Evolutionary conservation across 2,113 vertebrate genomes (phyloP).

Genomic region (Tinamus guttatus): DNA sequence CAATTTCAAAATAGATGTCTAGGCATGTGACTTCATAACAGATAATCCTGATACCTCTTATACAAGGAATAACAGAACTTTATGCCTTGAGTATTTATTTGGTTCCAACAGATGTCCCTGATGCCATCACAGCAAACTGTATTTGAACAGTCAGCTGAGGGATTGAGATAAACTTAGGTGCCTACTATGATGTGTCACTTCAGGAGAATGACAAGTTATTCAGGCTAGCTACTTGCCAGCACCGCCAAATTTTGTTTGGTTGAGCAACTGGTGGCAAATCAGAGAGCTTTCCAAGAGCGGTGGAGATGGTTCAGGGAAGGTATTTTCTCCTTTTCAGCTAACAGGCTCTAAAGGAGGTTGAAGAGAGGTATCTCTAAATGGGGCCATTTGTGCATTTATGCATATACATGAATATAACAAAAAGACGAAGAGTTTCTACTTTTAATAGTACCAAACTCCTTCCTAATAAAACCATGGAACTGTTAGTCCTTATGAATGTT

Average conservation of each 20-base stretch:
- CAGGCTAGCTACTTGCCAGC: neutral
- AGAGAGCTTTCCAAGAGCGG: neutral
- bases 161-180: neutral
- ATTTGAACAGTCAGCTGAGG: neutral
- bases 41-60: neutral
- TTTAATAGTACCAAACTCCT: neutral
- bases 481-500: neutral
- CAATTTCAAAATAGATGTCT: neutral
- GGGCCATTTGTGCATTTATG: neutral
- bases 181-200: neutral
- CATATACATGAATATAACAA: neutral
- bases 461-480: neutral
- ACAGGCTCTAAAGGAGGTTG: neutral
- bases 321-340: neutral
- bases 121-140: neutral
- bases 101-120: neutral
- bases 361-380: neutral
- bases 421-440: neutral
- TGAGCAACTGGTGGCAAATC: neutral
- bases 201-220: neutral
- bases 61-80: neutral
- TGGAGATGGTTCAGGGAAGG: neutral
- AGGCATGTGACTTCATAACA: neutral
- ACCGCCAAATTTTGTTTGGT: neutral
- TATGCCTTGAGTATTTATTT: neutral